Base-by-base conservation (phyloP, 1,140 invertebrate species). In the Bombus pascuorum region DNA sequence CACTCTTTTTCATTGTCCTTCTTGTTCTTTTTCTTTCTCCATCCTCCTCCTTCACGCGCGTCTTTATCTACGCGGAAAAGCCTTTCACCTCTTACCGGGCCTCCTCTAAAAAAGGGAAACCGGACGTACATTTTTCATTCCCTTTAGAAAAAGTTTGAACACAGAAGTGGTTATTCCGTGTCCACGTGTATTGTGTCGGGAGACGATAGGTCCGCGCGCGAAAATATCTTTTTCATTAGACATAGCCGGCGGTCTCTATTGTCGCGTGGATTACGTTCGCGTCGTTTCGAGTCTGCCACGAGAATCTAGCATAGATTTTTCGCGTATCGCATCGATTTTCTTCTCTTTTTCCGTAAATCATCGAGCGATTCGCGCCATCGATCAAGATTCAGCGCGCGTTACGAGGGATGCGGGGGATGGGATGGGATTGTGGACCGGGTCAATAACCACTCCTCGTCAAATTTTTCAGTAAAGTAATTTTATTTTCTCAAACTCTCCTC, bases 361-460 rank as follows among this genome's bases (percentile, higher is more conserved):
- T 53, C 39, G 18, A 22, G 18, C 47, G 47, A 53, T 15, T 37
- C 37, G 28, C 47, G 80, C 68, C n/a, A 25, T 28, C 77, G 39
- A 37, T 34, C 68, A 9, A 28, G 34, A 73, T 65, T 83, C 59
- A 34, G 57, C 65, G 57, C 82, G 86, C 68, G 72, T 83, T 65
- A 47, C 65, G 76, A 85, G 34, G 89, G 91, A 92, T 81, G 42
- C 83, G 86, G 76, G 32, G 87, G 47, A 77, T 68, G 83, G 92
- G 90, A 93, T 88, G 86, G 92, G 91, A 91, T 89, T 89, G 89
- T 91, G 90, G 92, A 94, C 91, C 93, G 92, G 93, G 93, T 93
- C 83, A 94, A 94, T 94, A 94, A 94, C 93, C 93, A 94, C 93
- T 94, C 93, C 93, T 94, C 87, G 93, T 93, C 91, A 93, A 94